Evolutionary conservation across 2,797 vertebrate species (phyloP).

Genomic region (Varecia variegata): DNA sequence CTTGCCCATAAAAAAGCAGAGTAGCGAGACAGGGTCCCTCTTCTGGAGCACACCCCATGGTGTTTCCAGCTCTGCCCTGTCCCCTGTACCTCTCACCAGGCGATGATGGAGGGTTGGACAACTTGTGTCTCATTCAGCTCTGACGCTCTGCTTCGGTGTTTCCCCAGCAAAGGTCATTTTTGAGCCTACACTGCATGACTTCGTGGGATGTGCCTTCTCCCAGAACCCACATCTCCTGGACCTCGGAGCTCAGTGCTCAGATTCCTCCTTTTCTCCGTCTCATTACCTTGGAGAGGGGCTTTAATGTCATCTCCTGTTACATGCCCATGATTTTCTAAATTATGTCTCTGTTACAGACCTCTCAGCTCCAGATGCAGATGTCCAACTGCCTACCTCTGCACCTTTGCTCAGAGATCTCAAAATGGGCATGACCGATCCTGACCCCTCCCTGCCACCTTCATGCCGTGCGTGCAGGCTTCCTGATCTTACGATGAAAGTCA

Average conservation of each 20-base stretch:
- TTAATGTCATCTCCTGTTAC: background rate
- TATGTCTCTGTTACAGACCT: background rate
- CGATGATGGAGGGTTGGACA: background rate
- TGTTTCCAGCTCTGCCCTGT: background rate
- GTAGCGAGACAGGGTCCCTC: background rate
- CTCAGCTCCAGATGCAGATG: background rate
- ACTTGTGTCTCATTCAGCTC: background rate
- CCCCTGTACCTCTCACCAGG: background rate
- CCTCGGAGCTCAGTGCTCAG: background rate
- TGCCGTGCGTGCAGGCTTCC: fast-evolving
- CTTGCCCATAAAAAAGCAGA: background rate
- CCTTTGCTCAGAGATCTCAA: background rate
- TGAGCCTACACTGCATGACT: background rate
- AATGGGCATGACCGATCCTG: background rate
- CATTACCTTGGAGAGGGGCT: background rate
- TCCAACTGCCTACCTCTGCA: too few species aligned
- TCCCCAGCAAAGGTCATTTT: background rate
- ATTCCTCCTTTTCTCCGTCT: background rate
- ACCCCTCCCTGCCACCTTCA: background rate
- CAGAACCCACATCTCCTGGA: background rate
- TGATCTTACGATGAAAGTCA: background rate
- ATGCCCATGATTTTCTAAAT: background rate
- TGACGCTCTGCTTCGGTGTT: background rate
- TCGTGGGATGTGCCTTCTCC: background rate
- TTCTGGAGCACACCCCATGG: background rate